Percentiles rank a stretch among this genome's conserved stretches.
These are phyloP conservation scores for Drosophila suzukii DNA, from an alignment of 1,140 invertebrate species.

Conservation along the genomic window DNA sequence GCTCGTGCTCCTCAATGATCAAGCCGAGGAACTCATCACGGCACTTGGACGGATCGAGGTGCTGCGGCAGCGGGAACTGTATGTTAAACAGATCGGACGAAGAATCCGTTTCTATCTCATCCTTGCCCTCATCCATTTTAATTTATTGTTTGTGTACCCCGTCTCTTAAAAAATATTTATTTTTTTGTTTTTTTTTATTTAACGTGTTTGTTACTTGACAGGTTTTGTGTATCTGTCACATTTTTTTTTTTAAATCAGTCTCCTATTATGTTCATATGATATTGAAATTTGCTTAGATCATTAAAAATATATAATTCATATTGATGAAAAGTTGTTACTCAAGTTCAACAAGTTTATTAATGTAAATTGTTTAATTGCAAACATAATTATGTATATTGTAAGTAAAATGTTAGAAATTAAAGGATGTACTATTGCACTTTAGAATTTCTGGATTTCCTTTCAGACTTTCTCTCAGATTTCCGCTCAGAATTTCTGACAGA, in stretches of 20 bases:
- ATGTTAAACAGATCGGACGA: background rate
- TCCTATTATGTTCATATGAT: no score
- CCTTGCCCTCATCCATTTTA: background rate
- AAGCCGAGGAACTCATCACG: constrained; percentile 43
- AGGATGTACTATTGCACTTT: background rate
- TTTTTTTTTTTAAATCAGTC: background rate
- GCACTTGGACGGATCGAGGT: constrained; percentile 33
- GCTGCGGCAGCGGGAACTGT: constrained; percentile 44
- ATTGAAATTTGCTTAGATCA: no score
- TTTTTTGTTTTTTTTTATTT: background rate
- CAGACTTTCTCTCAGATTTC: background rate
- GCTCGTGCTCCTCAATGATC: background rate
- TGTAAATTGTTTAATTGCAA: constrained; percentile 5
- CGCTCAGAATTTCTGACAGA: background rate
- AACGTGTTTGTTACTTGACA: background rate
- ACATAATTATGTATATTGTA: background rate
- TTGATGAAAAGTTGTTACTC: background rate
- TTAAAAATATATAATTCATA: background rate
- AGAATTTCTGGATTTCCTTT: constrained; percentile 4
- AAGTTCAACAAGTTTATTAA: background rate
- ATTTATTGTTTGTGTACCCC: background rate
- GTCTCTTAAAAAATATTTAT: no score
- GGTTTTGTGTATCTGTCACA: background rate
- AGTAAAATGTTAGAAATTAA: background rate
- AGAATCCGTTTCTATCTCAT: background rate